Evolutionary conservation across 2,797 vertebrate genomes (phyloP), one percentile per base, ranked within the genome.

Genomic region (Monodelphis domestica): DNA sequence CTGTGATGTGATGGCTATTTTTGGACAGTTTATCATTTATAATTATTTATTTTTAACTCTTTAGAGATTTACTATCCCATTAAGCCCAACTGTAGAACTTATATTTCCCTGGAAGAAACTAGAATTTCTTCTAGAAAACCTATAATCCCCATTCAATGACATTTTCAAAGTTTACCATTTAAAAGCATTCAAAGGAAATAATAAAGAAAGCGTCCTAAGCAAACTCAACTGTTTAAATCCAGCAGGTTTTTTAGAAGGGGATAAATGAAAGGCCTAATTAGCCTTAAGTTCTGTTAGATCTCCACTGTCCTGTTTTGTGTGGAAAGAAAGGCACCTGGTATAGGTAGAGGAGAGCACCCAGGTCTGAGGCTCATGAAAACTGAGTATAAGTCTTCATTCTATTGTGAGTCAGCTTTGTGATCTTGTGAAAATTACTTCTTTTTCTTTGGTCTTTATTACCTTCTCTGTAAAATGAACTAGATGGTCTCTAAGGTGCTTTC

Each of bases 121-220:
- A 10, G 12, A 78, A 33, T 33, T 92, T 90, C 90, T 87, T 94
- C 92, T 63, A 91, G n/a, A 96, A 87, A 7, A n/a, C 30, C 7
- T 93, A 59, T 59, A 14, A 59, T 59, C 30, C 4, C 24, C 45
- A 55, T 89, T 33, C 33, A 91, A 51, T 91, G 30, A 52, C 53
- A 56, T 93, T 94, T 96, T 89, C 59, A 93, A 63, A 94, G 87
- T 33, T 91, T 95, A 54, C 26, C 57, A 78, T 29, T 45, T 52
- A 9, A 57, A 91, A 89, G 50, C 26, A n/a, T 57, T 53, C 24
- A 56, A 57, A 63, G 89, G 38, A 33, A 59, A 33, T 30, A 59
- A 28, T 11, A 57, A 59, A 30, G 57, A 59, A 30, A 59, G 57
- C 26, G 57, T 59, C 30, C 57, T 10, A 59, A 33, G 57, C 30